A percentile compares a stretch with the other conserved stretches of the same genome.
These are phyloP conservation scores for Aegypius monachus DNA, from an alignment of 2,113 vertebrate species.

Conservation along the genomic window DNA sequence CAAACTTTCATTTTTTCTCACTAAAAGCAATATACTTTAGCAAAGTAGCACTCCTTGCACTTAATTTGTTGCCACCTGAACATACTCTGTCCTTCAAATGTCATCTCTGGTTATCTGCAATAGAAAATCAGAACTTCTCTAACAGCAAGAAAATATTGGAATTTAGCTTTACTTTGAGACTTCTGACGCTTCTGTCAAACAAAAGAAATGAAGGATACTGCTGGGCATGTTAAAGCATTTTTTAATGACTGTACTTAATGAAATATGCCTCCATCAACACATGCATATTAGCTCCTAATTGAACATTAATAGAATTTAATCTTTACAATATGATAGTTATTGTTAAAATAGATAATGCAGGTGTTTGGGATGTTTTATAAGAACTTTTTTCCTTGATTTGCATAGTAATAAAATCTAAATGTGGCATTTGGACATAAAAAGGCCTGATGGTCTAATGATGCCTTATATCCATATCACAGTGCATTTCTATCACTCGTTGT, in stretches of 20 bases:
- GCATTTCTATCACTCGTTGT: background rate
- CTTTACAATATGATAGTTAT: background rate
- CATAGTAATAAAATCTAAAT: background rate
- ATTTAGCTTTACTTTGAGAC: background rate
- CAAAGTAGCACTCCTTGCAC: background rate
- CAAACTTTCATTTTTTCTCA: background rate
- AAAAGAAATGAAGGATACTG: background rate
- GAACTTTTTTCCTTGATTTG: background rate
- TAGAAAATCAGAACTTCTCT: background rate
- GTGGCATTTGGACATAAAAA: background rate
- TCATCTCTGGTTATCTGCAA: background rate
- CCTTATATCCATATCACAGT: background rate
- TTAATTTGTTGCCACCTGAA: background rate
- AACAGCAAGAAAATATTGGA: background rate
- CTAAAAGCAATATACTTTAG: background rate
- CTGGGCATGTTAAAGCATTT: background rate
- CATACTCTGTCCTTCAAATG: background rate
- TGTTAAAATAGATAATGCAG: background rate
- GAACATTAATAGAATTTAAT: background rate
- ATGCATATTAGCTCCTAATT: background rate
- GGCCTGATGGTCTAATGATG: background rate
- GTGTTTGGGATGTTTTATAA: background rate
- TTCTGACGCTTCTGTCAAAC: background rate
- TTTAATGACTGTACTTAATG: background rate
- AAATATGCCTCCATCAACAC: background rate